phyloP scores from a whole-genome alignment of 35 echinoderm and acorn worm genomes.

The Chiridota heheva region DNA sequence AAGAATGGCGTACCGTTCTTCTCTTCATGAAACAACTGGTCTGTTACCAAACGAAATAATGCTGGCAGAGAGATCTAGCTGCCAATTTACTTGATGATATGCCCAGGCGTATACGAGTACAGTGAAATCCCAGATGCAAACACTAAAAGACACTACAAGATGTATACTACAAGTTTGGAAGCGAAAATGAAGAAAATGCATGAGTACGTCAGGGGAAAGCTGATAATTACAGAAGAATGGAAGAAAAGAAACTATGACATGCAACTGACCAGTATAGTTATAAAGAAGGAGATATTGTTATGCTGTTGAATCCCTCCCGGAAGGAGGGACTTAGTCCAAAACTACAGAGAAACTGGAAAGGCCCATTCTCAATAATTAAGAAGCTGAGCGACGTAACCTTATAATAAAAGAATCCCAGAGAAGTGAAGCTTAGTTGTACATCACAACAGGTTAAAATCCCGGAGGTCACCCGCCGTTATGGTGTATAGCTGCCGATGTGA shows the following conservation, averaged over 20 bases:
- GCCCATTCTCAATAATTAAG: background rate
- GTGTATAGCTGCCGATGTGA: too few species aligned
- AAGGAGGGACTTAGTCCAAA: slow-evolving; percentile 24
- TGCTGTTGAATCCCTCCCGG: slow-evolving; percentile 1
- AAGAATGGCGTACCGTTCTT: slow-evolving; percentile 53
- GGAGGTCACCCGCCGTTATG: too few species aligned
- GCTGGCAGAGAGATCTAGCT: slow-evolving; percentile 30
- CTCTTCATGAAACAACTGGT: slow-evolving; percentile 59
- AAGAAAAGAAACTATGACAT: slow-evolving; percentile 25
- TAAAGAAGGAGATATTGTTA: slow-evolving; percentile 11
- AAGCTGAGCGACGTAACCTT: slow-evolving; percentile 11
- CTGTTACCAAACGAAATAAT: slow-evolving; percentile 67
- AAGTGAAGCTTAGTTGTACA: too few species aligned
- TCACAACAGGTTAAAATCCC: too few species aligned
- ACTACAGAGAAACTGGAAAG: slow-evolving; percentile 11
- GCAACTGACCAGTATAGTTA: background rate
- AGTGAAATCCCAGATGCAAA: too few species aligned
- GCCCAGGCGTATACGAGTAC: too few species aligned
- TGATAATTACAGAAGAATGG: background rate
- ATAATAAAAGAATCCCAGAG: too few species aligned
- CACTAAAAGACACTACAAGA: too few species aligned
- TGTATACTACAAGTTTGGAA: too few species aligned
- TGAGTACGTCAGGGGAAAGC: background rate
- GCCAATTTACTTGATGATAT: slow-evolving; percentile 53
- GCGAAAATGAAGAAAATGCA: too few species aligned